Evolutionary conservation across 2,888 invertebrate genomes (phyloP).

Genomic region (Rhamphomyia laevipes): DNA sequence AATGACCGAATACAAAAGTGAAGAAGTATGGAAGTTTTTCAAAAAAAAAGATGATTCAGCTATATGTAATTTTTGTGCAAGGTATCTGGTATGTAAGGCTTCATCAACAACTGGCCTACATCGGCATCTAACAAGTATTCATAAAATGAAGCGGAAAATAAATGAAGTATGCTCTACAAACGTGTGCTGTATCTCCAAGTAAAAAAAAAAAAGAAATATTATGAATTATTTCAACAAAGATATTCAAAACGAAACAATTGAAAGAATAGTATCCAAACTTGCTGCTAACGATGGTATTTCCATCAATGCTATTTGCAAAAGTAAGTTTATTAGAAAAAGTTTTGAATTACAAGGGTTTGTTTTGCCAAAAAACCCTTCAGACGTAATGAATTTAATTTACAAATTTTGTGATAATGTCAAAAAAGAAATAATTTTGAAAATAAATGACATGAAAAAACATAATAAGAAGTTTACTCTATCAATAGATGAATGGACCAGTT

Average conservation of each 20-base stretch:
- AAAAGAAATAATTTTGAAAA: neutral
- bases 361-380: constrained; percentile 1
- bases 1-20: no score
- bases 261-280: neutral
- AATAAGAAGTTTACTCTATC: neutral
- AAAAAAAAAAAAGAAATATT: no score
- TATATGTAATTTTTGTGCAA: no score
- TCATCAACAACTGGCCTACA: constrained; percentile 3
- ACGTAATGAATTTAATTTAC: neutral
- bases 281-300: neutral
- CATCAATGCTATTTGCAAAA: neutral
- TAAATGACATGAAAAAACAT: neutral
- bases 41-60: no score
- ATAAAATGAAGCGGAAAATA: neutral
- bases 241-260: no score
- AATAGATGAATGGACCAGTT: constrained; percentile 1
- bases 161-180: no score
- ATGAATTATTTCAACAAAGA: no score
- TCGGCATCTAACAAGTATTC: constrained; percentile 1
- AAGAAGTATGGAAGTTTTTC: no score
- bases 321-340: neutral
- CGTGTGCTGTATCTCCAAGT: no score
- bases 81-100: no score
- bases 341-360: neutral
- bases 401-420: neutral